Evolutionary conservation across 2,113 vertebrate species (phyloP).

Genomic region (Hystrix brachyura): DNA sequence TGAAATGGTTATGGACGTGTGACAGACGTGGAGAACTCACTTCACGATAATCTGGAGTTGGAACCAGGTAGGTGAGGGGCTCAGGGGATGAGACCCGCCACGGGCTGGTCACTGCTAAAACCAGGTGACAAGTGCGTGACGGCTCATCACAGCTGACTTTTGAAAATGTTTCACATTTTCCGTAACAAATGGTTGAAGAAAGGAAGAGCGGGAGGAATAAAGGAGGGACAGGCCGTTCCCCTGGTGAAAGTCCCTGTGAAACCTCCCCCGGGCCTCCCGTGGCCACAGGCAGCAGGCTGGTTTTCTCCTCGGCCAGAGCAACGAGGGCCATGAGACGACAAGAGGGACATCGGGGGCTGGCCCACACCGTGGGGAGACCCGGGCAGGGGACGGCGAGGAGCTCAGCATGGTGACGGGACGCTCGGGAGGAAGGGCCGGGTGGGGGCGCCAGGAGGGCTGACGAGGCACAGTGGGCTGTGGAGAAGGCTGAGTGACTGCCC

Average conservation of each 20-base stretch:
- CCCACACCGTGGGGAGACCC: background rate
- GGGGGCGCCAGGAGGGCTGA: background rate
- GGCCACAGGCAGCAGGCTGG: background rate
- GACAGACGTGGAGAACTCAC: background rate
- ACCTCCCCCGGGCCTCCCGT: background rate
- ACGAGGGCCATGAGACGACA: background rate
- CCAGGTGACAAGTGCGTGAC: background rate
- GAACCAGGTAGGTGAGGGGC: accelerated
- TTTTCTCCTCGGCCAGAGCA: background rate
- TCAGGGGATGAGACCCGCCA: background rate
- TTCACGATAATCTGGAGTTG: too few species aligned
- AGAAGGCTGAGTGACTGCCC: background rate
- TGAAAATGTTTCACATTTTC: background rate
- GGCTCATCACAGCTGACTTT: background rate
- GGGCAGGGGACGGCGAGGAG: background rate
- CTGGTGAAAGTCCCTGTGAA: background rate
- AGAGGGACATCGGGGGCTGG: background rate
- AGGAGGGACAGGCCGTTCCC: background rate
- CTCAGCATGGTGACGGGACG: background rate
- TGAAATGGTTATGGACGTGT: background rate
- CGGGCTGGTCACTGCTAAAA: background rate
- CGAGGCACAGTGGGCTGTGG: accelerated
- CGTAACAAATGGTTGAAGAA: background rate
- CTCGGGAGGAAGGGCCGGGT: accelerated
- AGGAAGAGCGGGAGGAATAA: background rate